These are phyloP conservation scores for Castor canadensis DNA, from an alignment of 2,113 vertebrate genomes.

Conservation along the genomic window DNA sequence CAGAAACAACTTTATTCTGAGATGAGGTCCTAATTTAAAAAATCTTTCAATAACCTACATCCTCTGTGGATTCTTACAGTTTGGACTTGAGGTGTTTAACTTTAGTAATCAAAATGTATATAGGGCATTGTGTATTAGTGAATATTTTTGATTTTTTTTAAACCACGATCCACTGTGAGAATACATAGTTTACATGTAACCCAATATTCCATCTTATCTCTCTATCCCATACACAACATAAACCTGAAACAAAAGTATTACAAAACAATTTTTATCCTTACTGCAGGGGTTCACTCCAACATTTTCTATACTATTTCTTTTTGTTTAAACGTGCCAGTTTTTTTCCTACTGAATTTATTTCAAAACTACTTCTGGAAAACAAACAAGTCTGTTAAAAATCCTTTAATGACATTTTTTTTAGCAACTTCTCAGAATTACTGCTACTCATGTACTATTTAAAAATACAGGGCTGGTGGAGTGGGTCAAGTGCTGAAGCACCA, in stretches of 20 bases:
- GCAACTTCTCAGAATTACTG: conserved; percentile 13
- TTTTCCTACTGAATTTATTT: conserved; percentile 32
- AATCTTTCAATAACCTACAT: background rate
- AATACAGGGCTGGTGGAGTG: too few species aligned
- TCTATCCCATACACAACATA: background rate
- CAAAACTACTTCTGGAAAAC: background rate
- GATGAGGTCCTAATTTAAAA: background rate
- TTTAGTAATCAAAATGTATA: background rate
- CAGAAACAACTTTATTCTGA: conserved; percentile 21
- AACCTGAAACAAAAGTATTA: conserved; percentile 30
- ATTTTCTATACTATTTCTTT: conserved; percentile 47
- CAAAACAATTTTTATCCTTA: conserved; percentile 34
- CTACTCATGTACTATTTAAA: background rate
- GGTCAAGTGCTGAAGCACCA: too few species aligned
- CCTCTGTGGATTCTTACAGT: background rate
- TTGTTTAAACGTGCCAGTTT: conserved; percentile 37
- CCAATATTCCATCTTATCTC: background rate
- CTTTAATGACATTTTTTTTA: conserved; percentile 23
- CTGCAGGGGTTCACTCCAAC: background rate
- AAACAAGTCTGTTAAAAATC: conserved; percentile 22
- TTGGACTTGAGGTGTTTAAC: background rate
- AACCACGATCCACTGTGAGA: background rate
- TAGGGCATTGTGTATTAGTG: background rate
- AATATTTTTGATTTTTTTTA: background rate
- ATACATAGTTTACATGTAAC: conserved; percentile 4